Evolutionary conservation across 2,113 vertebrate genomes (phyloP).

Genomic region (Amblyornis subalaris): DNA sequence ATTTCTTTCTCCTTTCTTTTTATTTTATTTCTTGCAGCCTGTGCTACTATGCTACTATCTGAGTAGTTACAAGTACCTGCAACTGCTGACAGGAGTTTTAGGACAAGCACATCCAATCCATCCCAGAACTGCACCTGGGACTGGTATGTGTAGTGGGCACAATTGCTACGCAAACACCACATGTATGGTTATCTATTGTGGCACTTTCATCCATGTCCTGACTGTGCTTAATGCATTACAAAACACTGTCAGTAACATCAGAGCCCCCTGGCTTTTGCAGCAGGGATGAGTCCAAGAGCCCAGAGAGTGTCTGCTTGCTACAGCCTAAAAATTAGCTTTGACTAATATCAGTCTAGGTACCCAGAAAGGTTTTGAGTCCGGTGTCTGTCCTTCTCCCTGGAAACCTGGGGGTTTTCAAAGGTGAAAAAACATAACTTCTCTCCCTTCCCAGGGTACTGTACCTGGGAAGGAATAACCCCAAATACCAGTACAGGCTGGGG

Average conservation of each 20-base stretch:
- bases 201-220: background rate
- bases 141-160: fast-evolving
- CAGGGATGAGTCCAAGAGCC: background rate
- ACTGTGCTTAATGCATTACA: background rate
- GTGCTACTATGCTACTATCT: background rate
- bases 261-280: background rate
- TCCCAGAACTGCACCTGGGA: background rate
- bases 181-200: fast-evolving
- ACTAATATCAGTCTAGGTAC: background rate
- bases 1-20: background rate
- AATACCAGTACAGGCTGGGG: background rate
- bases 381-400: background rate
- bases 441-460: background rate
- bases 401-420: background rate
- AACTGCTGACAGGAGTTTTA: background rate
- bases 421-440: background rate
- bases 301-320: background rate
- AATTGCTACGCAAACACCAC: fast-evolving
- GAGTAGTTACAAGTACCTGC: background rate
- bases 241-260: background rate
- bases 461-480: background rate
- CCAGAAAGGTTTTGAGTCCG: background rate
- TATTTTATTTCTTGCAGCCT: background rate
- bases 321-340: background rate
- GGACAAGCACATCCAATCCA: background rate